Evolutionary conservation across 2,888 invertebrate species (phyloP), one percentile per base, ranked within the genome.

Genomic region (Chorisops tibialis): DNA sequence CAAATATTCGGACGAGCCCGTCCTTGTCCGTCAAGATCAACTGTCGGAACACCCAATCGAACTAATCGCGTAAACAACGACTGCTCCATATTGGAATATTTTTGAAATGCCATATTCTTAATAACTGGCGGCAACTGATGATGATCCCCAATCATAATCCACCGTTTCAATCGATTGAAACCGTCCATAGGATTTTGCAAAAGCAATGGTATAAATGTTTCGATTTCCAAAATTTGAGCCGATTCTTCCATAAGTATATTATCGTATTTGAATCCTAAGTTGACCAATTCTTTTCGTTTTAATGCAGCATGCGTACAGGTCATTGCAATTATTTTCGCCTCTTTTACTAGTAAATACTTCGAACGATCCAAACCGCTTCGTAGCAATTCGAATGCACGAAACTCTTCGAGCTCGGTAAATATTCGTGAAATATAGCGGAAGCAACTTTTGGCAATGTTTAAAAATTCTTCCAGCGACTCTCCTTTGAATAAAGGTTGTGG

Each of bases 111-210:
- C 93, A 98, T 97, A 78, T 99, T 99, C 80, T 99, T 99, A 49
- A 99, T 97, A 11, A 99, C 97, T 0, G 99, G 99, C 0, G 99
- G 99, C 69, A 99, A 81, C 79, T 99, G 99, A 79, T 99, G 96
- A 79, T 99, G 99, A 80, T 93, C 98, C 0, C 99, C 99, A 72
- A 99, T 99, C 99, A 99, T 99, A 70, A 99, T 97, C 98, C 99
- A 99, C 14, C 99, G 74, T 79, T 99, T 99, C 63, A 99, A 81
- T 0, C 98, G 84, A 73, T 96, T 97, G 68, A 88, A 89, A 0
- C 96, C 97, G 75, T 99, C 96, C 75, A 96, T 88, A 0, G 98
- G 97, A 79, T 98, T 98, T 81, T 99, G 99, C n/a, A 99, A 83
- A 2, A 99, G 82, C 12, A 99, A 82, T 0, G 99, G 99, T 70